Base-by-base conservation (phyloP, 2,888 invertebrate species). In the Nemotelus nigrinus region DNA sequence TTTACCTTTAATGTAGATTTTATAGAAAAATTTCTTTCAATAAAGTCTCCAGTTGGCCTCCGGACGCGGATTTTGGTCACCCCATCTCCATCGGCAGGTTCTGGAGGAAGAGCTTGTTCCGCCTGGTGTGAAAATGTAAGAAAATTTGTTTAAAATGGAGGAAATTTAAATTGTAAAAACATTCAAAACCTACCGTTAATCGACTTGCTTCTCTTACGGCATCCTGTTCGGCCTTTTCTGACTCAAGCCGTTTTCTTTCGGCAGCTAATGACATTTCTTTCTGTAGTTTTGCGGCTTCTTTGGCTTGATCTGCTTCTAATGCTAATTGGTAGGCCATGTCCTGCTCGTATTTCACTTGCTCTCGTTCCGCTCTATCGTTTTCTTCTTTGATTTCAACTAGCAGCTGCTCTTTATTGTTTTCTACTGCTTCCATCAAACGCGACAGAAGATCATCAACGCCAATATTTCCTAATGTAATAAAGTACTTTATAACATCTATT, bases 301-400 rank as follows among this genome's bases (percentile, higher is more conserved):
- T 96, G 77, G 95, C 95, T 88, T 94, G 93, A 82, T 85, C 87
- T 7, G 85, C 86, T 84, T 94, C 94, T 76, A 98, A 89, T 82
- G 97, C 97, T 84, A 91, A 93, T 86, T 96, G 93, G 88, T 96
- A 98, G 0, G 98, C 98, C 86, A 93, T 92, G 88, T 98, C 97
- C 88, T 98, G 98, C 86, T 98, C 97, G 83, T 92, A 90, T 87
- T 97, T 96, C 76, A 98, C 96, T 82, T 91, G 89, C 87, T 97
- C 97, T 77, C 98, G 88, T 7, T 94, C 96, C 81, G 95, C 94
- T 77, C 98, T 88, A 86, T 97, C 97, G 79, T 94, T 91, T 89
- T 98, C 98, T 83, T 96, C 92, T 58, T 90, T 89, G 78, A 94
- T 92, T 87, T 97, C 97, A 80, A 91, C 91, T 78, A 89, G 89